Percentiles rank a stretch among this genome's conserved stretches.
These are phyloP conservation scores for Peromyscus leucopus DNA, from an alignment of 2,113 vertebrate species.

Conservation along the genomic window DNA sequence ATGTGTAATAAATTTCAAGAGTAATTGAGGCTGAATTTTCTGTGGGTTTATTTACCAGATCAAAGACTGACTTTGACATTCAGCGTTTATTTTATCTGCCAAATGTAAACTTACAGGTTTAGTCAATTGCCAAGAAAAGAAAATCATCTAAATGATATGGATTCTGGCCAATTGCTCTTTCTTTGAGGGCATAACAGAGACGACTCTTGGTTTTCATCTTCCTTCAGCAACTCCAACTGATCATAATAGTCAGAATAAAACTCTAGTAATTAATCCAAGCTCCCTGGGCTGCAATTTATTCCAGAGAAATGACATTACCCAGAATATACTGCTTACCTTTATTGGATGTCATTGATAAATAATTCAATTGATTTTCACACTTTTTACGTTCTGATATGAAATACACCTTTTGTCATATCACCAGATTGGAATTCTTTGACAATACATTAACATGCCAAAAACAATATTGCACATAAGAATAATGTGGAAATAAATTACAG, in stretches of 20 bases:
- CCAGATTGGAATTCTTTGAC: conserved; percentile 80
- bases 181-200: not conserved
- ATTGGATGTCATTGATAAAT: conserved; percentile 73
- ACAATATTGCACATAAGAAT: conserved; percentile 78
- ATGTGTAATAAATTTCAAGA: conserved; percentile 84
- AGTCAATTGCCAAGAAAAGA: conserved; percentile 76
- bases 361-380: conserved; percentile 80
- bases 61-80: conserved; percentile 84
- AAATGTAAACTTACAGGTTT: conserved; percentile 77
- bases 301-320: conserved; percentile 67
- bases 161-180: conserved; percentile 72
- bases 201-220: conserved; percentile 72
- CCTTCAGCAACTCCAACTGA: conserved; percentile 73
- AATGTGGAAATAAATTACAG: conserved; percentile 81
- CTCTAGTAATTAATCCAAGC: conserved; percentile 74
- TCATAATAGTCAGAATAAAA: conserved; percentile 68
- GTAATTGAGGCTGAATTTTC: conserved; percentile 84
- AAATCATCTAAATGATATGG: conserved; percentile 81
- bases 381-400: conserved; percentile 73
- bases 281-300: conserved; percentile 61
- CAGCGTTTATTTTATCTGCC: conserved; percentile 81
- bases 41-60: conserved; percentile 86
- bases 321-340: conserved; percentile 72
- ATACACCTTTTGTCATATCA: conserved; percentile 80
- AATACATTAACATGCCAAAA: conserved; percentile 81